A percentile compares a stretch with the other conserved stretches of the same genome.
These are phyloP conservation scores for Ceratina japonica DNA, from an alignment of 1,140 invertebrate species.

Conservation along the genomic window DNA sequence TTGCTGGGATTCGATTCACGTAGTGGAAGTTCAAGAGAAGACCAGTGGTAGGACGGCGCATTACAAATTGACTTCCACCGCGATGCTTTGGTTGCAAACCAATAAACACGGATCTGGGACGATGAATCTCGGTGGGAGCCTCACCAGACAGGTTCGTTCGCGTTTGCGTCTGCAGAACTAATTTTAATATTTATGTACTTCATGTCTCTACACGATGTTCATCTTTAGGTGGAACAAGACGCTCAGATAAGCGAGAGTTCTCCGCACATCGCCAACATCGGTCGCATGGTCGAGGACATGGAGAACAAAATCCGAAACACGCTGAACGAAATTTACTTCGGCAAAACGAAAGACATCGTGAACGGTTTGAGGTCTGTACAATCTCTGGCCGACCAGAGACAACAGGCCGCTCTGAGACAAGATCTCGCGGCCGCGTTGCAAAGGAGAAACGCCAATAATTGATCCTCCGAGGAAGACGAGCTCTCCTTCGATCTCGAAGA, in stretches of 20 bases:
- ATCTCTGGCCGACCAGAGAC: slow-evolving; percentile 89
- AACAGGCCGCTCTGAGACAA: slow-evolving; percentile 90
- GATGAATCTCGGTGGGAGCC: slow-evolving; percentile 98
- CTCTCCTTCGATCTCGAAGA: slow-evolving; percentile 73
- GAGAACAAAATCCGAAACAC: slow-evolving; percentile 99
- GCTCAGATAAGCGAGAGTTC: slow-evolving; percentile 92
- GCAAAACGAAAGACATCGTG: slow-evolving; percentile 99
- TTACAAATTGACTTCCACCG: slow-evolving; percentile 99
- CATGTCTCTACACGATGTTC: neutral
- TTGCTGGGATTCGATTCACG: slow-evolving; percentile 99
- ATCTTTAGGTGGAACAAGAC: slow-evolving; percentile 92
- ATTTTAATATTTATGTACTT: neutral
- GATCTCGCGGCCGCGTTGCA: slow-evolving; percentile 91
- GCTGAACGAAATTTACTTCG: slow-evolving; percentile 99
- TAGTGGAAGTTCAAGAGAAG: slow-evolving; percentile 99
- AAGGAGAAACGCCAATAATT: slow-evolving; percentile 85
- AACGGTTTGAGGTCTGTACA: slow-evolving; percentile 96
- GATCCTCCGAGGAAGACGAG: slow-evolving; percentile 70
- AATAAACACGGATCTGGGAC: slow-evolving; percentile 97
- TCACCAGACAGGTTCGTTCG: slow-evolving; percentile 92
- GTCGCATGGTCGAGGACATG: slow-evolving; percentile 98
- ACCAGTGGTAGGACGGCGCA: slow-evolving; percentile 95
- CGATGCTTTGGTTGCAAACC: slow-evolving; percentile 99
- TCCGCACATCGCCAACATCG: slow-evolving; percentile 99
- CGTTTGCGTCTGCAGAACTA: slow-evolving; percentile 1